Conservation (phyloP, 2,888 invertebrate species). For the Idaea straminata region DNA sequence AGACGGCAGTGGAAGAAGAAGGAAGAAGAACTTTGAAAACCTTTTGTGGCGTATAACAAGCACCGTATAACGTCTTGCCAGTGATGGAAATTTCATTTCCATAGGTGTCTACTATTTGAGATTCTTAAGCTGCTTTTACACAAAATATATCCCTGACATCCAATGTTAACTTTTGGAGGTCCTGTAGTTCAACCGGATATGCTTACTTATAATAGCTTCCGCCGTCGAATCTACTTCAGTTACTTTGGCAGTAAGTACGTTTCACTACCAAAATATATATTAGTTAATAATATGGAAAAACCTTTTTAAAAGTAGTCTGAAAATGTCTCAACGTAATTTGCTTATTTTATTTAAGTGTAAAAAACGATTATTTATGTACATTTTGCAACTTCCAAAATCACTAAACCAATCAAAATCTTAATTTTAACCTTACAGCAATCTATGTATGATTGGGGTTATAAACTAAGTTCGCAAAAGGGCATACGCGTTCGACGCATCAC, state of each 20-base stretch:
- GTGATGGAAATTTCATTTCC: too few relatives aligned
- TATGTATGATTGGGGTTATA: background rate
- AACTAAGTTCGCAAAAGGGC: background rate
- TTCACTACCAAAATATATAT: background rate
- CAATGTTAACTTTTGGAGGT: background rate
- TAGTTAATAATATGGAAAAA: background rate
- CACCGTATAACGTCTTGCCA: too few relatives aligned
- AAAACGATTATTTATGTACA: too few relatives aligned
- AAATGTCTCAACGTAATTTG: too few relatives aligned
- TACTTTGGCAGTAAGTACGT: background rate
- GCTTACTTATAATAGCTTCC: conserved; percentile 1
- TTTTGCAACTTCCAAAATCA: too few relatives aligned
- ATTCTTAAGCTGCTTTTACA: background rate
- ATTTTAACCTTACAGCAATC: too few relatives aligned
- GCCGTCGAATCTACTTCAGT: background rate
- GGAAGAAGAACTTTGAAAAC: too few relatives aligned
- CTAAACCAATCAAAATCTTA: too few relatives aligned
- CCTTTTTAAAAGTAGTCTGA: background rate
- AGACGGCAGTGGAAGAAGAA: too few relatives aligned
- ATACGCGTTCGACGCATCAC: conserved; percentile 1
- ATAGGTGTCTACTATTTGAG: background rate
- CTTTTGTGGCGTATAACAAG: too few relatives aligned
- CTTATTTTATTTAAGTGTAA: too few relatives aligned
- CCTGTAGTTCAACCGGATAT: background rate
- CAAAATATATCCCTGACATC: background rate